Conservation (phyloP, 2,797 vertebrate genomes). For the Okamejei kenojei region DNA sequence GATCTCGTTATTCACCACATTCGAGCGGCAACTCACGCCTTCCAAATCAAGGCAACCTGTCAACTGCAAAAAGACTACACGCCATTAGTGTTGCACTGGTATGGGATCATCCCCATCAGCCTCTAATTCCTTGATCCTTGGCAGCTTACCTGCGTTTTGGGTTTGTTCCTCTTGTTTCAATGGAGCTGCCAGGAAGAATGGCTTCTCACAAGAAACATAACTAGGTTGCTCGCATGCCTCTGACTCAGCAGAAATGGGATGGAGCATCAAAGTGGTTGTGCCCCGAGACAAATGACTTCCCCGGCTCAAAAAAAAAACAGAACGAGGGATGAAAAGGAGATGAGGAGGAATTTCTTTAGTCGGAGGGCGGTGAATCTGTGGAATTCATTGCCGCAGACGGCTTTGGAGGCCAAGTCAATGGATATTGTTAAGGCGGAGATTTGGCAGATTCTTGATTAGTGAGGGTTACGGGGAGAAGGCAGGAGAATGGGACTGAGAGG, state of each 20-base stretch:
- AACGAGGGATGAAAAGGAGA: no score
- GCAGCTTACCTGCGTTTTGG: not conserved
- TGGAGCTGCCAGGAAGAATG: not conserved
- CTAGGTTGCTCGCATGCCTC: not conserved
- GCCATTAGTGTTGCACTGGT: not conserved
- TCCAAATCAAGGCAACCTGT: not conserved
- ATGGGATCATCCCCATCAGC: not conserved
- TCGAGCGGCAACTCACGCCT: not conserved
- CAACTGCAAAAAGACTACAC: not conserved
- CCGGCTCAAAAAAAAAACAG: no score
- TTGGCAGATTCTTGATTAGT: no score
- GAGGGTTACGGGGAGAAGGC: no score
- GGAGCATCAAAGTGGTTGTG: not conserved
- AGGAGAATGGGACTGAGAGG: no score
- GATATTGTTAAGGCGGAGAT: no score
- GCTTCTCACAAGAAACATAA: not conserved
- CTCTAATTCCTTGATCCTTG: not conserved
- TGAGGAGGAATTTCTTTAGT: no score
- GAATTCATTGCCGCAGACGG: no score
- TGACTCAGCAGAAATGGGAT: not conserved
- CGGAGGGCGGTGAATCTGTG: no score
- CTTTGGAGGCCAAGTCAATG: no score
- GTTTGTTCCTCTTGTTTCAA: not conserved
- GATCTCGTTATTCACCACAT: not conserved
- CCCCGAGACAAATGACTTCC: no score